Base-by-base conservation (phyloP, 2,888 invertebrate genomes). In the Xylocampa areola region DNA sequence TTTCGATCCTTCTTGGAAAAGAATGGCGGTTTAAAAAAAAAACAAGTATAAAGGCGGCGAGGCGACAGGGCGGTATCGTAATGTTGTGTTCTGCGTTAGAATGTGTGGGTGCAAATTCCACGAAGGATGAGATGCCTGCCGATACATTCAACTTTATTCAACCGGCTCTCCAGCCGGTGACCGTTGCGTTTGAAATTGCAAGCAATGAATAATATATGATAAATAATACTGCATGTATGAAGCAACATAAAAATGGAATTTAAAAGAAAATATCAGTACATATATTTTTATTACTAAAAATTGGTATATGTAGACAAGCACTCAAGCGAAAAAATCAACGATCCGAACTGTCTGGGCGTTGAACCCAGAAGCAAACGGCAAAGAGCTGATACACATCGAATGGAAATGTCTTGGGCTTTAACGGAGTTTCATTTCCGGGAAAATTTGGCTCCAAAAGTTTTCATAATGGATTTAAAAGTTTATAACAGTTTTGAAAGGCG, bases 71-170 rank as follows among this genome's bases (percentile, higher is more conserved):
- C 77, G 69, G 73, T 69, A 68, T 62, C 68, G 74, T 69, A 71
- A 79, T 71, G 77, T 84, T 79, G 79, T 82, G 76, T 80, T 76
- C 69, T 72, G 48, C 53, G 52, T 77, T 79, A 81, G 79, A 79
- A 80, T 86, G 88, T 88, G 89, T 89, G 90, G 82, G 91, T 89
- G 88, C 85, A 83, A 91, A 90, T 92, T 91, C 92, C 87, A 81
- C 84, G 92, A 92, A 91, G 91, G 90, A 87, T 85, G 82, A 84
- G 84, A 85, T 86, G 86, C 85, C 81, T 79, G 83, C 82, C 82
- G 81, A 86, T 86, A 81, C 86, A 79, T 87, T 88, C 85, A 88
- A 87, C 87, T 85, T 81, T 67, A 76, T 76, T 77, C 71, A 80
- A 84, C 84, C 81, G 84, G 78, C 81, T 82, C 74, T 51, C 72